Evolutionary conservation across 2,113 vertebrate genomes (phyloP).

Genomic region (Elachura formosa): DNA sequence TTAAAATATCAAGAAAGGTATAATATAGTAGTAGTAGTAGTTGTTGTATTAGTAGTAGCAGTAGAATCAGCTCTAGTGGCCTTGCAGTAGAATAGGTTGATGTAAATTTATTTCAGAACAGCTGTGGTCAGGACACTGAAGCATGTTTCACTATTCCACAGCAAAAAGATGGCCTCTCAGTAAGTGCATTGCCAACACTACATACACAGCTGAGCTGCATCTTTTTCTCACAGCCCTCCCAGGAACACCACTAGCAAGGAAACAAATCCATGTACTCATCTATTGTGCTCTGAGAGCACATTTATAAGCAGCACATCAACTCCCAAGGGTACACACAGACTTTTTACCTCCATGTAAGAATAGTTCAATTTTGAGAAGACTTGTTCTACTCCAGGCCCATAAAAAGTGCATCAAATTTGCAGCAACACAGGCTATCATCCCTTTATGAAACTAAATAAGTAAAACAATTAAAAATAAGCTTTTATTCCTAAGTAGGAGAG

Average conservation of each 20-base stretch:
- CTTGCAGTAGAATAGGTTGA: background rate
- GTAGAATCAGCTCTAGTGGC: background rate
- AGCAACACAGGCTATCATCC: background rate
- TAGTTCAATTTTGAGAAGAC: background rate
- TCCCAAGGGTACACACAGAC: accelerated
- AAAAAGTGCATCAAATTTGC: background rate
- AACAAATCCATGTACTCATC: background rate
- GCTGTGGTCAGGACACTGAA: background rate
- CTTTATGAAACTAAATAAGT: background rate
- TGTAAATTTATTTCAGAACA: background rate
- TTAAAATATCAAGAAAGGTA: background rate
- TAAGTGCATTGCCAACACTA: background rate
- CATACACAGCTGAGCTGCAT: background rate
- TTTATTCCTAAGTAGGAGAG: background rate
- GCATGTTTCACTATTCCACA: background rate
- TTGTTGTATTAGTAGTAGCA: too few species aligned
- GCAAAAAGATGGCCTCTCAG: background rate
- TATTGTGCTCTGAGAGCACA: background rate
- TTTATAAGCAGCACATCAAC: background rate
- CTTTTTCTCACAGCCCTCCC: background rate
- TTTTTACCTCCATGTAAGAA: background rate
- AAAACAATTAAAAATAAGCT: background rate
- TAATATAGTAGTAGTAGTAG: background rate
- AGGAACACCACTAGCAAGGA: background rate
- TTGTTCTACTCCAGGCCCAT: background rate